phyloP scores from a whole-genome alignment of 2,113 vertebrate species.

The Lota lota region DNA sequence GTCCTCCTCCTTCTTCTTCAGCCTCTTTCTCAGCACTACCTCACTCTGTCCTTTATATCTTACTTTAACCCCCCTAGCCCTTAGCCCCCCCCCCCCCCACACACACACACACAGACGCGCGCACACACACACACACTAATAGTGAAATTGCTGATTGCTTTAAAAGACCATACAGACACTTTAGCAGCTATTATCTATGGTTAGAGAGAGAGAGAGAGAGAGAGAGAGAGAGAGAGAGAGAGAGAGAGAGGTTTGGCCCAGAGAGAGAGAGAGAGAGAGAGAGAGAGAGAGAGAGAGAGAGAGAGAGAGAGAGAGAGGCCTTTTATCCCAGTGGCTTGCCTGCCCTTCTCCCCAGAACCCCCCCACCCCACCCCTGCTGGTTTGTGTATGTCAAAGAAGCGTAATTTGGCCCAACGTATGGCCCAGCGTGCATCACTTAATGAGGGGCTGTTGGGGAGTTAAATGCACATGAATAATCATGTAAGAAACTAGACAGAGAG shows the following conservation, averaged over 20 bases:
- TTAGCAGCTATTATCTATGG: constrained; percentile 65
- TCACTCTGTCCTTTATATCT: no score
- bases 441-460: constrained; percentile 68
- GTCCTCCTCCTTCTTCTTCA: constrained; percentile 4
- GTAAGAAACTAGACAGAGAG: constrained; percentile 39
- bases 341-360: constrained; percentile 1
- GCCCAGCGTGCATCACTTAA: constrained; percentile 67
- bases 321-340: constrained; percentile 52
- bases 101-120: no score
- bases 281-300: constrained; percentile 35
- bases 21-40: background rate
- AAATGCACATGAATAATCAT: constrained; percentile 73
- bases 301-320: constrained; percentile 32
- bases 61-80: background rate
- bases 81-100: background rate
- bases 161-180: constrained; percentile 61
- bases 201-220: constrained; percentile 53
- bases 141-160: constrained; percentile 68
- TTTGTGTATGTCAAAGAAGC: constrained; percentile 68
- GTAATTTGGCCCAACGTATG: constrained; percentile 70
- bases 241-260: constrained; percentile 17
- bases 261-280: constrained; percentile 46
- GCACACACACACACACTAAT: constrained; percentile 26
- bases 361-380: constrained; percentile 43
- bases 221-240: constrained; percentile 18